Evolutionary conservation across 2,797 vertebrate genomes (phyloP).

Genomic region (Rhincodon typus): DNA sequence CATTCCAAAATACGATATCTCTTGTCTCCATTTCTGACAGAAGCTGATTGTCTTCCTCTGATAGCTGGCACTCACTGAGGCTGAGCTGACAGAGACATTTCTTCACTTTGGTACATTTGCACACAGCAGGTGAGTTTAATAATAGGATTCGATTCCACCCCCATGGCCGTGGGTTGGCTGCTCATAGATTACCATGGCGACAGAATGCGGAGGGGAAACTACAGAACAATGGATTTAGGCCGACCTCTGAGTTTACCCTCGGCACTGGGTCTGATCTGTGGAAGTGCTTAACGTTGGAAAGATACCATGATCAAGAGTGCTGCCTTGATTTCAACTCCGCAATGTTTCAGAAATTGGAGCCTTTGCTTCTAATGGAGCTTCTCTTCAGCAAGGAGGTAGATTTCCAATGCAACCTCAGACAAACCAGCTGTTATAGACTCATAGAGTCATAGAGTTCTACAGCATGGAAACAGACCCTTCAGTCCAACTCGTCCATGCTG

Average conservation of each 20-base stretch:
- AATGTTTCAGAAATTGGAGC: neutral
- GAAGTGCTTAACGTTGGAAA: neutral
- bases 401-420: neutral
- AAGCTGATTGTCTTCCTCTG: neutral
- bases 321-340: neutral
- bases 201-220: neutral
- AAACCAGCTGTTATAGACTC: neutral
- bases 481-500: too few relatives aligned
- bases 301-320: neutral
- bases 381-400: neutral
- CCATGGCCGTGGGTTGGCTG: conserved; percentile 10
- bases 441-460: too few relatives aligned
- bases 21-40: neutral
- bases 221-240: neutral
- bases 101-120: neutral
- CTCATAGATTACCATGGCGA: neutral
- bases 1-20: neutral
- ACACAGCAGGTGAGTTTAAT: neutral
- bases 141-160: conserved; percentile 15
- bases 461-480: too few relatives aligned
- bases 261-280: neutral
- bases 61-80: neutral
- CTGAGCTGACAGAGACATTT: neutral
- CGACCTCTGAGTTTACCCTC: neutral
- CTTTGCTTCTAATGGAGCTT: neutral